These are phyloP conservation scores for Cephus pygmeus DNA, from an alignment of 2,888 invertebrate genomes.

Conservation along the genomic window DNA sequence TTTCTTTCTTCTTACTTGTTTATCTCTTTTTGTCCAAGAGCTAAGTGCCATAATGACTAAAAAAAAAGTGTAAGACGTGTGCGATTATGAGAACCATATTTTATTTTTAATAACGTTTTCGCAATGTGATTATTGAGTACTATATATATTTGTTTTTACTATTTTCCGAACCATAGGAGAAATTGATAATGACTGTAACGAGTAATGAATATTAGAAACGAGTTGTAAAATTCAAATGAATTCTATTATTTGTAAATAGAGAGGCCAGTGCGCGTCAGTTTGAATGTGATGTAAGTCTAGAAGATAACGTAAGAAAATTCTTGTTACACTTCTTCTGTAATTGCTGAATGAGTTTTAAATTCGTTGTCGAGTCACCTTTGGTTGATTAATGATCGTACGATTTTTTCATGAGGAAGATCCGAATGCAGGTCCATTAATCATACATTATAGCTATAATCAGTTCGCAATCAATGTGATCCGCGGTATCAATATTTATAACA, in stretches of 20 bases:
- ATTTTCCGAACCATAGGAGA: too few relatives aligned
- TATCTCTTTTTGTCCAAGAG: background rate
- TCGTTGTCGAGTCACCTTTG: background rate
- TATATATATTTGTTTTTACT: background rate
- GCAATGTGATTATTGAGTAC: background rate
- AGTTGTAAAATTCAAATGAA: background rate
- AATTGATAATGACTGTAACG: background rate
- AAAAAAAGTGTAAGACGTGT: background rate
- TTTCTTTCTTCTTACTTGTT: background rate
- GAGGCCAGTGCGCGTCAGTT: background rate
- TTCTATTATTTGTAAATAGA: background rate
- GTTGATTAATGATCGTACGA: background rate
- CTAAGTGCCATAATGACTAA: slow-evolving; percentile 6
- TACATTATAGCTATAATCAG: background rate
- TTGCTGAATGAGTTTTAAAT: background rate
- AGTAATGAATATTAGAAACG: background rate
- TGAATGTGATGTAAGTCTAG: background rate
- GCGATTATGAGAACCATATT: background rate
- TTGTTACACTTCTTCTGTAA: background rate
- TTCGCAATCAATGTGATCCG: background rate
- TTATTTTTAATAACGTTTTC: background rate
- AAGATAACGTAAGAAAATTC: background rate
- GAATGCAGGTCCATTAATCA: background rate
- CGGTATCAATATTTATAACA: background rate
- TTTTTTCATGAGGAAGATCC: background rate